Base-by-base conservation (phyloP, 2,888 invertebrate species). In the Amphipyra tragopoginis region DNA sequence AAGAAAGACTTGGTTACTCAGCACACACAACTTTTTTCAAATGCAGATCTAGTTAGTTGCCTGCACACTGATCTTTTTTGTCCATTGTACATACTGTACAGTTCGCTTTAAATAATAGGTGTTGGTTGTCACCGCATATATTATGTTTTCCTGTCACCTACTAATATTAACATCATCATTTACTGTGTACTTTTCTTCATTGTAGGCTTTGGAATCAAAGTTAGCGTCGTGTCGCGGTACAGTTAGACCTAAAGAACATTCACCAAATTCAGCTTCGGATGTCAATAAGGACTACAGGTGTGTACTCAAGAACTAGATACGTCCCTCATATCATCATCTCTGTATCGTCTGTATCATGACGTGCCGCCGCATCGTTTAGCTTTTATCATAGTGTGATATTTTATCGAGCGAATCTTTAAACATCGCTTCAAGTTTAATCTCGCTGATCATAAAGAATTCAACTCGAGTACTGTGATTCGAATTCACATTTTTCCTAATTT, bases 121-220 rank as follows among this genome's bases (percentile, higher is more conserved):
- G 87, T 71, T 77, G 85, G 89, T 63, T 76, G 52, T 85, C 86
- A 84, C 75, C 54, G 65, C 80, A 83, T 21, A 21, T 21, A 21
- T 3, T 21, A 21, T 80, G 65, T 69, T 77, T 83, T 82, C 77
- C 84, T 68, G 60, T 86, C 91, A 86, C 85, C 70, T 90, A 93
- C 92, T 94, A 94, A 93, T 93, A 90, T 87, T 87, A 90, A 90
- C 91, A 89, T 88, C 91, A 91, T 91, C 93, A 94, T 93, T 86
- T 85, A 86, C 89, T 86, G 84, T 91, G 90, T 88, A 91, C 87
- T 94, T 93, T 93, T 94, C 91, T 92, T 92, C 92, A 91, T 95
- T 95, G 88, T 95, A 96, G 96, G 96, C 96, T 85, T 95, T 96
- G 95, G 96, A 96, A 95, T 96, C 96, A 87, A 96, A 96, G 89